Evolutionary conservation across 2,888 invertebrate species (phyloP), one percentile per base, ranked within the genome.

Genomic region (Anoncus sp.): DNA sequence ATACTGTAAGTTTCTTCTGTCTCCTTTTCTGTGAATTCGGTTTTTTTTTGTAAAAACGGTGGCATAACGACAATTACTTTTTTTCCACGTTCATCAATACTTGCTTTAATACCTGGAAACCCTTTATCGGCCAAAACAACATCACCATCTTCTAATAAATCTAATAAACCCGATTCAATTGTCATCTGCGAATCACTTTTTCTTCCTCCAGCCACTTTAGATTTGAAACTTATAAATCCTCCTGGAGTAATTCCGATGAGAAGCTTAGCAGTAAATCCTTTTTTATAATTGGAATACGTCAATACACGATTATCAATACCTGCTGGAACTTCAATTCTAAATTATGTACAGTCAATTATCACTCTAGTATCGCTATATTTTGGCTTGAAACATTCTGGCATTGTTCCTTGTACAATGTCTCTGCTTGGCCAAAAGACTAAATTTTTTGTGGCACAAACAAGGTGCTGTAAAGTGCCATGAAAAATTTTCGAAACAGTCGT

Each of bases 201-300:
- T 47, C 18, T 16, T 47, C 47, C 47, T 2, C 47, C 47, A 20
- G 47, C 47, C 18, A 47, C 6, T 18, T 18, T 47, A 5, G 20
- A 47, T 47, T 47, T 18, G 31, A 47, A 18, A 47, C 18, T 9
- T 2, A 47, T 47, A 18, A 16, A 47, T 1, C 47, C 47, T 47
- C 18, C 47, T 3, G 47, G 47, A 18, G 47, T 47, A 10, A 47
- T 18, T 47, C 59, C 76, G 10, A 71, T 65, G 4, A 71, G 49
- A 47, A 76, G 35, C 65, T 71, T 76, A 2, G 59, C 65, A 10
- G 53, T 76, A 40, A 70, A 76, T n/a, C 16, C 14, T 49, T 59
- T 73, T 59, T 77, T 77, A 18, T 66, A 66, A 55, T 75, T 67
- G 14, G 75, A 75, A 40, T 59, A 75, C 27, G 16, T 10, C 40